Percentiles rank a stretch among this genome's conserved stretches.
These are phyloP conservation scores for Mechanitis mazaeus DNA, from an alignment of 2,888 invertebrate genomes.

Conservation along the genomic window DNA sequence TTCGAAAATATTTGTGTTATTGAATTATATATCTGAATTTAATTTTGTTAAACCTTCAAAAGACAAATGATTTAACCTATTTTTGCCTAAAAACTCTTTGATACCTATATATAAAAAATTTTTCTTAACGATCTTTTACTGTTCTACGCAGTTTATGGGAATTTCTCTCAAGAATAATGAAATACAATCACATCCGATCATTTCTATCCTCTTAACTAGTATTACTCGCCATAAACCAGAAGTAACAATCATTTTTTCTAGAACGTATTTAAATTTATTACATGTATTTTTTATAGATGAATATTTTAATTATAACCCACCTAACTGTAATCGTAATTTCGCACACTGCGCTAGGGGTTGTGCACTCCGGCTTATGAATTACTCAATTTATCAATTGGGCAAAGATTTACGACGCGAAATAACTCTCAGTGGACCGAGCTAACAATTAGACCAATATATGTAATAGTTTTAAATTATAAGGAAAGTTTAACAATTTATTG, in stretches of 20 bases:
- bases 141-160: too few relatives aligned
- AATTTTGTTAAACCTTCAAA: too few relatives aligned
- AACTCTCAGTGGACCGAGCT: neutral
- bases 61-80: too few relatives aligned
- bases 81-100: too few relatives aligned
- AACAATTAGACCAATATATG: slow-evolving; percentile 1
- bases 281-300: too few relatives aligned
- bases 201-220: slow-evolving; percentile 31
- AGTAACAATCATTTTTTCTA: slow-evolving; percentile 23
- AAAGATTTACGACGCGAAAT: slow-evolving; percentile 16
- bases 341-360: slow-evolving; percentile 34
- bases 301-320: neutral
- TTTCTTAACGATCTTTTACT: too few relatives aligned
- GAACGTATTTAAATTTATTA: too few relatives aligned
- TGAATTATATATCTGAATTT: too few relatives aligned
- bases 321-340: neutral
- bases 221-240: slow-evolving; percentile 38
- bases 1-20: too few relatives aligned
- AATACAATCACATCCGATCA: slow-evolving; percentile 19
- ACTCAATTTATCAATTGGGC: slow-evolving; percentile 56
- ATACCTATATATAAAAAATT: too few relatives aligned
- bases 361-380: slow-evolving; percentile 60
- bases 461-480: neutral
- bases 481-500: neutral
- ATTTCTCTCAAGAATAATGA: slow-evolving; percentile 11